These are phyloP conservation scores for Trichoplusia ni DNA, from an alignment of 1,140 invertebrate species.

Conservation along the genomic window DNA sequence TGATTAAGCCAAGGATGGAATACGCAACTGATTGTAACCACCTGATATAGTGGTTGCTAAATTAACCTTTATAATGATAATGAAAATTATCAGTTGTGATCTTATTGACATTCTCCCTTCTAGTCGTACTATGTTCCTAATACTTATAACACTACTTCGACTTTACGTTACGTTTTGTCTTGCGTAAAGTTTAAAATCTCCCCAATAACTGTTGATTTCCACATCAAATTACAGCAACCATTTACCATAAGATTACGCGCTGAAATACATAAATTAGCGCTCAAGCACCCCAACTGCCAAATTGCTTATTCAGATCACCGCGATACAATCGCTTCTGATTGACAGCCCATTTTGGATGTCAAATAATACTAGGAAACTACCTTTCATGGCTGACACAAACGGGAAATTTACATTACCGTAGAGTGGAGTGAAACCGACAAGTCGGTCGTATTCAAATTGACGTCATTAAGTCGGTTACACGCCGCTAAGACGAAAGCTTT, in stretches of 20 bases:
- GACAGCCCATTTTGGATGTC: constrained; percentile 52
- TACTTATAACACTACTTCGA: too few relatives aligned
- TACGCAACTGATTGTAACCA: too few relatives aligned
- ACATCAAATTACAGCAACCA: not conserved
- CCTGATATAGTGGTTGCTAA: too few relatives aligned
- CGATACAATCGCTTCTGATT: constrained; percentile 47
- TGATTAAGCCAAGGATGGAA: too few relatives aligned
- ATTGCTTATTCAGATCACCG: constrained; percentile 33
- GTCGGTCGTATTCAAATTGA: constrained; percentile 57
- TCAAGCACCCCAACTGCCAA: constrained; percentile 16
- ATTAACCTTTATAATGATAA: too few relatives aligned
- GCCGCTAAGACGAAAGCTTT: constrained; percentile 35
- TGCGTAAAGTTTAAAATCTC: constrained; percentile 15
- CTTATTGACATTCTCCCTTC: too few relatives aligned
- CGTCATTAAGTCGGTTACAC: constrained; percentile 45
- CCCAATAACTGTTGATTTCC: not conserved
- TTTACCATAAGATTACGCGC: constrained; percentile 20
- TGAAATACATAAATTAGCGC: constrained; percentile 29
- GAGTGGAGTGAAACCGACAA: constrained; percentile 45
- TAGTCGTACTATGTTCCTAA: too few relatives aligned
- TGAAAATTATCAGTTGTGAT: too few relatives aligned
- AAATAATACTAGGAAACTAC: constrained; percentile 59
- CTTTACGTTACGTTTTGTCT: too few relatives aligned
- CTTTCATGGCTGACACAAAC: constrained; percentile 38
- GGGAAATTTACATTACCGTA: constrained; percentile 56